A percentile compares a stretch with the other conserved stretches of the same genome.
phyloP scores from a whole-genome alignment of 2,797 vertebrate species.

The Balearica regulorum region DNA sequence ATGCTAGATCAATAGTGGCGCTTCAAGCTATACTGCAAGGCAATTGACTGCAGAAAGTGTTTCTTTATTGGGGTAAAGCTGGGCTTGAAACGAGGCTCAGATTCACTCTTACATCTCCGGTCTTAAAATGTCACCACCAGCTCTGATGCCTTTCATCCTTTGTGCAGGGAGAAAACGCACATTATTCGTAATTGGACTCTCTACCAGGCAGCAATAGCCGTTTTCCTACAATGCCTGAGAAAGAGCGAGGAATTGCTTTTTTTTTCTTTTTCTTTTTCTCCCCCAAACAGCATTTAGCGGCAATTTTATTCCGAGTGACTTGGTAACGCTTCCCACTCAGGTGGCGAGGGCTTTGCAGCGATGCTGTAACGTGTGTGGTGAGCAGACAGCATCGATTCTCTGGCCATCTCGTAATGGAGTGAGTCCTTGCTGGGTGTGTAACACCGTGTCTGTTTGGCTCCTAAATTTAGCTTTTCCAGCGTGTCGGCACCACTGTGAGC shows the following conservation, averaged over 20 bases:
- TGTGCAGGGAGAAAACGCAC: conserved; percentile 29
- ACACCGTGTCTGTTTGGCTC: neutral
- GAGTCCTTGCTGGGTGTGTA: neutral
- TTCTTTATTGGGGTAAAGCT: conserved; percentile 45
- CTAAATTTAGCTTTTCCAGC: conserved; percentile 51
- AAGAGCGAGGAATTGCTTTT: neutral
- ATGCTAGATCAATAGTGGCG: conserved; percentile 49
- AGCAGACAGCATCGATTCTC: neutral
- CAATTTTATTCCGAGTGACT: conserved; percentile 8
- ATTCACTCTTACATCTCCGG: conserved; percentile 28
- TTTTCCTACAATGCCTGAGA: conserved; percentile 29
- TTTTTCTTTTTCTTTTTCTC: neutral
- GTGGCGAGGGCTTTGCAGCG: neutral
- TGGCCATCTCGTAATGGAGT: neutral
- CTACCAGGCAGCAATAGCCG: conserved; percentile 17
- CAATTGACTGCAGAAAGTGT: conserved; percentile 46
- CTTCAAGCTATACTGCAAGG: conserved; percentile 51
- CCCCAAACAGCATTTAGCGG: conserved; percentile 14
- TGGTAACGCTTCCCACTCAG: neutral
- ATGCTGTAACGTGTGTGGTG: neutral
- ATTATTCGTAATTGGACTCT: conserved; percentile 56
- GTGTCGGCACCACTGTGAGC: neutral
- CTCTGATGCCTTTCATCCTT: conserved; percentile 60
- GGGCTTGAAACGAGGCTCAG: neutral
- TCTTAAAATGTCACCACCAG: conserved; percentile 53